Conservation (phyloP, 2,113 vertebrate genomes). For the Pao palembangensis region DNA sequence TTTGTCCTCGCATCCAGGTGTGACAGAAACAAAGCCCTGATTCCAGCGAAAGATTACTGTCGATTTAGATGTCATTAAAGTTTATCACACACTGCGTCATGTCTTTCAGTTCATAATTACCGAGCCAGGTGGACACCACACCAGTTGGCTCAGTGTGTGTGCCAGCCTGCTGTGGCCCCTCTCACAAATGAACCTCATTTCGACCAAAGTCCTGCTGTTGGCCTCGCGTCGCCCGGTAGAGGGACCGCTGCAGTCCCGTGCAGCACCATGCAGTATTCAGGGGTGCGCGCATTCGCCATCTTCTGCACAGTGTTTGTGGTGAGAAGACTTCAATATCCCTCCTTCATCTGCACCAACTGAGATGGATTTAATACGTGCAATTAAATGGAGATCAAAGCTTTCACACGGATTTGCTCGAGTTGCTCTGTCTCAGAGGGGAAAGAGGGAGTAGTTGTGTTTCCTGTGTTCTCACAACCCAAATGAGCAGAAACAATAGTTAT, state of each 20-base stretch:
- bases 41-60: neutral
- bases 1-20: neutral
- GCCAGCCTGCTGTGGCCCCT: conserved; percentile 29
- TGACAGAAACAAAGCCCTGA: neutral
- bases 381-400: conserved; percentile 18
- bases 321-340: no score
- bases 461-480: neutral
- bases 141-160: conserved; percentile 11
- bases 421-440: neutral
- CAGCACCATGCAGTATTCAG: neutral
- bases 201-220: conserved; percentile 25
- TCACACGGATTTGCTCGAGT: conserved; percentile 8
- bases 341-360: conserved; percentile 12
- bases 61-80: neutral
- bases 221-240: conserved; percentile 7
- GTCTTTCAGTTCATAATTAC: conserved; percentile 8
- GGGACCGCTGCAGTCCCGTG: conserved; percentile 14
- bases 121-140: conserved; percentile 1
- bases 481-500: neutral
- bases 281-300: no score
- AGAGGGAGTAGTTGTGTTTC: neutral
- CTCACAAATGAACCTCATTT: conserved; percentile 31
- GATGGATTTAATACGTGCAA: conserved; percentile 19
- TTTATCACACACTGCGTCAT: neutral
- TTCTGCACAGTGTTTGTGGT: no score